A percentile compares a stretch with the other conserved stretches of the same genome.
Evolutionary conservation across 1,140 invertebrate genomes (phyloP).

Genomic region (Gryllus bimaculatus): DNA sequence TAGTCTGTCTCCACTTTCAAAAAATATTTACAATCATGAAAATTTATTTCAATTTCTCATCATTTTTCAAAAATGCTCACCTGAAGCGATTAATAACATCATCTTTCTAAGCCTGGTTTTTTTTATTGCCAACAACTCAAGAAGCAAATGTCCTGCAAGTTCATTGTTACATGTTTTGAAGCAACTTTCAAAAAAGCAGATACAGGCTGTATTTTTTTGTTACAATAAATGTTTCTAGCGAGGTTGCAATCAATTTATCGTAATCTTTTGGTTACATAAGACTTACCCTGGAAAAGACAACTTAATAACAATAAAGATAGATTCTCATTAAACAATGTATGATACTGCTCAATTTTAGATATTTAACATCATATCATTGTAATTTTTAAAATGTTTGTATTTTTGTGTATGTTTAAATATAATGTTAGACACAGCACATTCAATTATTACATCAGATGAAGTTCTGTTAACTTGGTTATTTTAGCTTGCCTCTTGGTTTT

Average conservation of each 20-base stretch:
- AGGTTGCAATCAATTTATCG: background rate
- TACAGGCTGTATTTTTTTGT: constrained; percentile 28
- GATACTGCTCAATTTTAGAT: no score
- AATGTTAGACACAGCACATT: no score
- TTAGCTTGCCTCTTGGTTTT: no score
- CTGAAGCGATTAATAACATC: background rate
- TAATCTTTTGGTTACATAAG: background rate
- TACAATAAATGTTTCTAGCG: background rate
- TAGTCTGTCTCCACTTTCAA: no score
- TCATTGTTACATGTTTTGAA: constrained; percentile 28
- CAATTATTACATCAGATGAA: no score
- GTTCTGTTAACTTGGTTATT: no score
- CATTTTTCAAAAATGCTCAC: background rate
- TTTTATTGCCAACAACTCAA: background rate
- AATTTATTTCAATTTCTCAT: background rate
- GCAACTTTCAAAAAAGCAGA: constrained; percentile 35
- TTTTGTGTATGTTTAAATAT: no score
- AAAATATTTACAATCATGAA: no score
- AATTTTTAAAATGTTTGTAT: no score
- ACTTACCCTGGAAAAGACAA: background rate
- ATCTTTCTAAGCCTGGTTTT: background rate
- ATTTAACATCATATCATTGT: no score
- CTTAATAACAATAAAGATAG: background rate
- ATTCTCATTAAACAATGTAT: no score
- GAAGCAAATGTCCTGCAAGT: background rate